phyloP scores from a whole-genome alignment of 2,888 invertebrate genomes.

The Melikaiella ostensackeni region DNA sequence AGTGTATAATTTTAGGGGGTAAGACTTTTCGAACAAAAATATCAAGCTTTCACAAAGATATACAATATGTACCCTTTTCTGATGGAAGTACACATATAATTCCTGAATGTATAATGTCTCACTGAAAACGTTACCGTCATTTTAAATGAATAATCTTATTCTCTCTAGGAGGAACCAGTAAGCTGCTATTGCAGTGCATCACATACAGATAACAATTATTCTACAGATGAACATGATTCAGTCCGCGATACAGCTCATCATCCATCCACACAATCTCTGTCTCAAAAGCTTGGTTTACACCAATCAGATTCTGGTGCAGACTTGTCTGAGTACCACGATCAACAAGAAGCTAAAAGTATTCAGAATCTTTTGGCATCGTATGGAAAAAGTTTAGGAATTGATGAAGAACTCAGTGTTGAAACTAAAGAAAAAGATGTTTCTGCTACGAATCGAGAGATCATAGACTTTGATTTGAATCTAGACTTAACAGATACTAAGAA shows the following conservation, averaged over 20 bases:
- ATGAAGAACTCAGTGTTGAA: conserved; percentile 51
- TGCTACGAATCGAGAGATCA: not conserved
- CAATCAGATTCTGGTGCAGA: conserved; percentile 87
- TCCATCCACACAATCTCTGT: conserved; percentile 63
- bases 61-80: no score
- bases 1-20: no score
- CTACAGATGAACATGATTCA: conserved; percentile 86
- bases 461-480: not conserved
- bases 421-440: not conserved
- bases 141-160: not conserved
- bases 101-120: no score
- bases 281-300: conserved; percentile 79
- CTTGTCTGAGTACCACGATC: conserved; percentile 81
- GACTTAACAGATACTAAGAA: not conserved
- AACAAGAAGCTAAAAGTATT: conserved; percentile 76
- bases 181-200: conserved; percentile 88
- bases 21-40: no score
- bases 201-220: conserved; percentile 86
- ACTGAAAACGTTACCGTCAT: not conserved
- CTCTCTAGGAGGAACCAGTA: conserved; percentile 74
- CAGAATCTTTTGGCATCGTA: conserved; percentile 72
- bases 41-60: no score
- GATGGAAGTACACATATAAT: no score
- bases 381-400: conserved; percentile 61
- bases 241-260: conserved; percentile 78